Evolutionary conservation across 2,797 vertebrate species (phyloP).

Genomic region (Mormyrops attenuatus): DNA sequence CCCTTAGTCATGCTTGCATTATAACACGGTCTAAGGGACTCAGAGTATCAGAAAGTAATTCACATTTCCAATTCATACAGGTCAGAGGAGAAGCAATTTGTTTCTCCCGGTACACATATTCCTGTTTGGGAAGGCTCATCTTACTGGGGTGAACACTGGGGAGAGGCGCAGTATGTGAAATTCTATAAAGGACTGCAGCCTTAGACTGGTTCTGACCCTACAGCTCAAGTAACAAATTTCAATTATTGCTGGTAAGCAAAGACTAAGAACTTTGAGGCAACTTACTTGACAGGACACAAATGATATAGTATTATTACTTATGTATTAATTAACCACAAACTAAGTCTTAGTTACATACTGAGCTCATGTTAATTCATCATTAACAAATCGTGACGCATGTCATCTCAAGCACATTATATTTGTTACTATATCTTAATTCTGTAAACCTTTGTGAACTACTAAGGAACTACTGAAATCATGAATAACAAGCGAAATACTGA

Average conservation of each 20-base stretch:
- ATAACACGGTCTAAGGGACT: not conserved
- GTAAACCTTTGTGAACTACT: not conserved
- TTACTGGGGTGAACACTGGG: not conserved
- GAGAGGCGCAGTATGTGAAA: not conserved
- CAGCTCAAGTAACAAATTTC: not conserved
- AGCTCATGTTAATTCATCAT: not conserved
- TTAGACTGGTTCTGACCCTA: not conserved
- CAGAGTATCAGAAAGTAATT: not conserved
- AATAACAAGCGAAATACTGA: not conserved
- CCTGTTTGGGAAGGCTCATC: slow-evolving; percentile 4
- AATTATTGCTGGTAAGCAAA: not conserved
- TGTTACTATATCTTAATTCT: not conserved
- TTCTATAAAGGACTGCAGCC: not conserved
- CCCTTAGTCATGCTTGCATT: not conserved
- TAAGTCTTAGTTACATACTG: not conserved
- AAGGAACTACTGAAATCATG: not conserved
- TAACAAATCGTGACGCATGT: not conserved
- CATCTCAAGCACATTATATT: not conserved
- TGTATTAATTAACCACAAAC: not conserved
- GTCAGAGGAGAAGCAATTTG: slow-evolving; percentile 2
- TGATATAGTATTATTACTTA: not conserved
- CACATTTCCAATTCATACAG: not conserved
- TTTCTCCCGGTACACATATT: not conserved
- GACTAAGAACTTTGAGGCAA: not conserved
- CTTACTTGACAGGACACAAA: not conserved